Base-by-base conservation (phyloP, 2,888 invertebrate species). In the Apodemia mormo region DNA sequence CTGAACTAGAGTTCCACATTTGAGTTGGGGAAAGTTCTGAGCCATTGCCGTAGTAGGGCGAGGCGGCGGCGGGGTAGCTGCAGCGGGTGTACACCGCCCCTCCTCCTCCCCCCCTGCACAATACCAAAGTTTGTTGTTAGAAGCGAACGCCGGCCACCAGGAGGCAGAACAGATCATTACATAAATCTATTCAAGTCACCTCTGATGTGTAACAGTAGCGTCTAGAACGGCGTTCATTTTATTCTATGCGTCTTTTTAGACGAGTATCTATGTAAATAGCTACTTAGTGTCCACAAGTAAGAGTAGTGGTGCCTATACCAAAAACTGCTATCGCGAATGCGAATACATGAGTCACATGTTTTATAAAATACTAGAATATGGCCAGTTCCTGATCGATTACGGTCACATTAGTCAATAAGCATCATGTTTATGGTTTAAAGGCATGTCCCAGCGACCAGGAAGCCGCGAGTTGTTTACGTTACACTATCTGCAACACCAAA, bases 1-100 rank as follows among this genome's bases (percentile, higher is more conserved):
- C 90, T 76, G 87, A 82, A 70, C 82, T 81, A 54, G 88, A 77
- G 71, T 81, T 81, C 91, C 91, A 91, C 68, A 89, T 81, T 78
- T 87, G 90, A 65, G 85, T 72, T 76, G 87, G 90, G 66, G 85
- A 72, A 29, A 82, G 75, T 12, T 81, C 82, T 10, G 77, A 73
- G 72, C 85, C 83, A 74, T 81, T 81, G 71, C 81, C 74, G 83
- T 88, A 92, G 86, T 91, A 91, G 4, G 89, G 85, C 61, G 90
- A 83, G 71, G 85, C 78, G 73, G 82, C 80, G 67, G 74, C 69
- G 33, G 76, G 72, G 85, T 88, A 90, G 10, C 81, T 78, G 80
- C 90, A 88, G 69, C 89, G 87, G 58, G 86, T 71, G 82, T 88
- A 89, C 73, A 80, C 85, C 3, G 78, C 80, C 71, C 82, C 81